Conservation (phyloP, 2,888 invertebrate species). For the Meiosimyza decipiens region DNA sequence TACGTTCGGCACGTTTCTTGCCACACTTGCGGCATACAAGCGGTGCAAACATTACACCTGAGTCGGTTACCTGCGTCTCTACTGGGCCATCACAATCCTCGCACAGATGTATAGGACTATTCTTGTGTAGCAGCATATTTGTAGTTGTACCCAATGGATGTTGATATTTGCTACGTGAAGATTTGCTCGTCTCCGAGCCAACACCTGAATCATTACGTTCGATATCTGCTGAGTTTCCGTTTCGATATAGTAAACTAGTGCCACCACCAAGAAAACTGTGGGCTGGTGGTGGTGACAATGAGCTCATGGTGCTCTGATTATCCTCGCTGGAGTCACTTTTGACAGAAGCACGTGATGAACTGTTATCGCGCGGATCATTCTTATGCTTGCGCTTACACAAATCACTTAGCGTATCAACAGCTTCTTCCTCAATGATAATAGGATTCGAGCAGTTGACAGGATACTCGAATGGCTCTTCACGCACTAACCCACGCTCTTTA, state of each 20-base stretch:
- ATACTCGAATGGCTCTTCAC: constrained; percentile 78
- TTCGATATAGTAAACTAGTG: constrained; percentile 64
- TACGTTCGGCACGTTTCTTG: constrained; percentile 88
- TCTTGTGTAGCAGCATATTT: constrained; percentile 67
- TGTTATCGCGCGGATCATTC: constrained; percentile 64
- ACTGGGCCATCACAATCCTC: constrained; percentile 89
- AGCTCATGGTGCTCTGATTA: constrained; percentile 73
- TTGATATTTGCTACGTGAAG: constrained; percentile 80
- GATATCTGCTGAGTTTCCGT: constrained; percentile 73
- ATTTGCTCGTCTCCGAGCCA: constrained; percentile 90
- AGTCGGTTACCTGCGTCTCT: constrained; percentile 79
- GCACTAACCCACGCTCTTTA: constrained; percentile 78
- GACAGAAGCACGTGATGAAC: constrained; percentile 81
- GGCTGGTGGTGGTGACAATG: constrained; percentile 64
- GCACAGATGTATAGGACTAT: constrained; percentile 76
- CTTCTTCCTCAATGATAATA: constrained; percentile 70
- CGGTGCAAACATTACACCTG: constrained; percentile 79
- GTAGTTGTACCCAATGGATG: constrained; percentile 66
- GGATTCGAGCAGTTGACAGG: constrained; percentile 70
- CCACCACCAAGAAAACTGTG: constrained; percentile 48
- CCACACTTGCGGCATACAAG: constrained; percentile 88
- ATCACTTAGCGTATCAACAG: constrained; percentile 72
- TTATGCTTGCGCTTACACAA: constrained; percentile 66
- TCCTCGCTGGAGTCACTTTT: constrained; percentile 90
- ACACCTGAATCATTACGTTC: constrained; percentile 94